Conservation (phyloP, 1,140 invertebrate genomes). For the Microplitis mediator region DNA sequence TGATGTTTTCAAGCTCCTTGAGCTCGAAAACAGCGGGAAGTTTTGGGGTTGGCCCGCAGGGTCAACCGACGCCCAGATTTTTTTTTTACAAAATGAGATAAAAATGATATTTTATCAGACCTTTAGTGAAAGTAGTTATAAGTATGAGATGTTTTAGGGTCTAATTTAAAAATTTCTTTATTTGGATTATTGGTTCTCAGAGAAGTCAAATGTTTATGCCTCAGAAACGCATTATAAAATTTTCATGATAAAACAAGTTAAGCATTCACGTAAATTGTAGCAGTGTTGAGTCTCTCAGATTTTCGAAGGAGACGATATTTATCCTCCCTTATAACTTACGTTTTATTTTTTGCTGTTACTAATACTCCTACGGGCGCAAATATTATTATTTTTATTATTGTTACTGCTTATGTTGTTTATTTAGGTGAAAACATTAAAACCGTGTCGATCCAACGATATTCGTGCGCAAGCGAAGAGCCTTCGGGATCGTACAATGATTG, state of each 20-base stretch:
- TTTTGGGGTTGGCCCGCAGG: too few relatives aligned
- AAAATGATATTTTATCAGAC: too few relatives aligned
- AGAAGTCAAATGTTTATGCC: slow-evolving; percentile 7
- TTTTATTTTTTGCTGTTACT: background rate
- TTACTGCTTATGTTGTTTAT: slow-evolving; percentile 1
- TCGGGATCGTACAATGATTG: slow-evolving; percentile 20
- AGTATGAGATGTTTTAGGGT: too few relatives aligned
- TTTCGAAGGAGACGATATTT: slow-evolving; percentile 21
- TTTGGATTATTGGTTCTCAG: background rate
- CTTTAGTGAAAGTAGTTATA: too few relatives aligned
- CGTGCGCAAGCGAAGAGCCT: slow-evolving; percentile 5
- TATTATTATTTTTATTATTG: background rate
- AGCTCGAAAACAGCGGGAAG: too few relatives aligned
- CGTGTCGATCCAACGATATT: slow-evolving; percentile 22
- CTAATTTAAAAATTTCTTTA: too few relatives aligned
- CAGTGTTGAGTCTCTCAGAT: background rate
- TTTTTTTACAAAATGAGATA: too few relatives aligned
- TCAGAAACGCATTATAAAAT: slow-evolving; percentile 19
- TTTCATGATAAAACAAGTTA: slow-evolving; percentile 6
- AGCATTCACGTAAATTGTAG: slow-evolving; percentile 6
- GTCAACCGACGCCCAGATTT: too few relatives aligned
- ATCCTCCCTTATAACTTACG: background rate
- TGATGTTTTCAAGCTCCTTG: too few relatives aligned
- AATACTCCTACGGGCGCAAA: background rate
- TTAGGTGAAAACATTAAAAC: slow-evolving; percentile 11